phyloP scores from a whole-genome alignment of 2,113 vertebrate genomes.

The Panthera leo region DNA sequence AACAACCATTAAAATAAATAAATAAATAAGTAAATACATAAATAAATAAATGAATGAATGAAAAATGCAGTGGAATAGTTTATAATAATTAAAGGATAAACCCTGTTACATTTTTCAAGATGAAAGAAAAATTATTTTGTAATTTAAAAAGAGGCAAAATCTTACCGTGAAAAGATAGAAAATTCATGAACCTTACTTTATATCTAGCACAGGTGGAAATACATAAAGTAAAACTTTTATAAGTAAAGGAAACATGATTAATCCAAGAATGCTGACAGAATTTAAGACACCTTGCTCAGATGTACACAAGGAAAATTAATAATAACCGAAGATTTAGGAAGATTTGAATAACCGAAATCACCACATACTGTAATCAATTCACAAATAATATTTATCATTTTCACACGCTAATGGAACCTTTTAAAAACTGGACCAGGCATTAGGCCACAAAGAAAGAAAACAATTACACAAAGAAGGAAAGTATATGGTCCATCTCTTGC shows the following conservation, averaged over 20 bases:
- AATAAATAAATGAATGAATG: no score
- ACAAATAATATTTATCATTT: neutral
- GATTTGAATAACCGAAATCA: neutral
- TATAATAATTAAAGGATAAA: neutral
- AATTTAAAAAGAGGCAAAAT: neutral
- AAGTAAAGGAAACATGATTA: neutral
- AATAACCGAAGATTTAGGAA: neutral
- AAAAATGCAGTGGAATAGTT: neutral
- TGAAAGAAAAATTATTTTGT: neutral
- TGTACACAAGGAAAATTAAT: neutral
- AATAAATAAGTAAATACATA: accelerated
- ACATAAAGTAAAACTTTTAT: neutral
- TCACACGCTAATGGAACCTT: neutral
- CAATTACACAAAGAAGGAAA: neutral
- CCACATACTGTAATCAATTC: neutral
- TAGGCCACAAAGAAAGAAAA: neutral
- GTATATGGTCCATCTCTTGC: neutral
- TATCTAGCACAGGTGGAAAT: neutral
- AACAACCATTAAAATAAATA: no score
- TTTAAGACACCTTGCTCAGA: neutral
- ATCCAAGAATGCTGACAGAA: neutral
- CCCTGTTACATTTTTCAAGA: neutral
- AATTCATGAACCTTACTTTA: neutral
- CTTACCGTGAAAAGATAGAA: neutral
- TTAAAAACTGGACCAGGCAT: neutral